Base-by-base conservation (phyloP, 2,113 vertebrate genomes). In the Vireo altiloquus region DNA sequence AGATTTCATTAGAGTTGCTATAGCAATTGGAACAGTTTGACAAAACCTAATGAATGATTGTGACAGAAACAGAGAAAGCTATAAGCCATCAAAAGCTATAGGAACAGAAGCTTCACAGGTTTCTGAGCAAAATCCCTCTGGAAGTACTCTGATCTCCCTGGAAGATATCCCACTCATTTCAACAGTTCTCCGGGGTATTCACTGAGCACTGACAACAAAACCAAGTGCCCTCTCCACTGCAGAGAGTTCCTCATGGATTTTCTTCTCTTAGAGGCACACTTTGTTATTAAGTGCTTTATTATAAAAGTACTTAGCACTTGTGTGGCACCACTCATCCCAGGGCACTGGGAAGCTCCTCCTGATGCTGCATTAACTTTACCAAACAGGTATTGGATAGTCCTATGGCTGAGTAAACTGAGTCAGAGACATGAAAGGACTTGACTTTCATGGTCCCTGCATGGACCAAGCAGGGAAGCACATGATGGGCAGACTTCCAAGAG, bases 1-100 rank as follows among this genome's bases (percentile, higher is more conserved):
- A 92, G 82, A 95, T 96, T 97, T 96, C 92, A 90, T 96, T 96
- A 95, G 95, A 88, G 95, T 97, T 96, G 94, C 96, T 97, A 94
- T 95, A 97, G 96, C 90, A 94, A 97, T 97, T 91, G 82, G 86
- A 97, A 60, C 33, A 81, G 82, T 96, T 97, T 94, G 80, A 92
- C 75, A 89, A 95, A 96, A 60, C 56, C 84, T 94, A 94, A 95
- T 94, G 96, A 95, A 94, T 89, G 77, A 95, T 95, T 96, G 93
- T 94, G 83, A 88, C 78, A 95, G 94, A 93, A 96, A 92, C 35
- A 93, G 66, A 93, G 86, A 81, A 71, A 60, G 72, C 44, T 86
- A 31, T 82, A 95, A 95, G 28, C 46, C 12, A 21, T 85, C 91
- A 94, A 90, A 91, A 89, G 80, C 82, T 82, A 17, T 15, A 68